phyloP scores from a whole-genome alignment of 1,140 invertebrate genomes.

The Hestina assimilis region DNA sequence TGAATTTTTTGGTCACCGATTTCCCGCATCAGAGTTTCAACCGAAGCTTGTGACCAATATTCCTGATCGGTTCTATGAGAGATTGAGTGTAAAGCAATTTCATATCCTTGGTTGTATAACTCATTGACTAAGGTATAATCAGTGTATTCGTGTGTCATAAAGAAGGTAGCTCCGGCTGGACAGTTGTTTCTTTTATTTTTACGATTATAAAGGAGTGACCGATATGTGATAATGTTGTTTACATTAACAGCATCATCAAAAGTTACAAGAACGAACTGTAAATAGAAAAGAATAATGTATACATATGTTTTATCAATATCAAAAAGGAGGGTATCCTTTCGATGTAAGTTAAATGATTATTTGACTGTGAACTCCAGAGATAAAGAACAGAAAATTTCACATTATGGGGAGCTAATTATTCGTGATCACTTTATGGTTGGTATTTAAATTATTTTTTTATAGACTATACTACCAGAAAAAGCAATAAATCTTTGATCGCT shows the following conservation, averaged over 20 bases:
- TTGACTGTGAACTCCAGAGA: too few species aligned
- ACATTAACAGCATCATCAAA: conserved; percentile 85
- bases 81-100: conserved; percentile 84
- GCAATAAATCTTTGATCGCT: too few species aligned
- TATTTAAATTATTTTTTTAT: too few species aligned
- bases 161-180: conserved; percentile 81
- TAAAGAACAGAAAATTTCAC: too few species aligned
- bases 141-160: conserved; percentile 84
- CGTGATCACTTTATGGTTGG: too few species aligned
- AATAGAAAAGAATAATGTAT: conserved; percentile 5
- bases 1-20: conserved; percentile 79
- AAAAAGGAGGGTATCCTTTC: too few species aligned
- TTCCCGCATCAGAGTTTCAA: conserved; percentile 76
- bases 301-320: not conserved
- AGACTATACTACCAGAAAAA: too few species aligned
- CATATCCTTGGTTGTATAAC: conserved; percentile 81
- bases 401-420: too few species aligned
- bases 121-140: conserved; percentile 82
- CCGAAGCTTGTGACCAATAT: conserved; percentile 78
- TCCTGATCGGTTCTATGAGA: conserved; percentile 72
- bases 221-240: conserved; percentile 82
- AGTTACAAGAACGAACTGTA: conserved; percentile 82
- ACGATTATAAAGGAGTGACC: conserved; percentile 79
- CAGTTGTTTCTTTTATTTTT: conserved; percentile 83
- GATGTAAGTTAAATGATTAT: too few species aligned